Base-by-base conservation (phyloP, 2,113 vertebrate genomes). In the Catharus bicknelli region DNA sequence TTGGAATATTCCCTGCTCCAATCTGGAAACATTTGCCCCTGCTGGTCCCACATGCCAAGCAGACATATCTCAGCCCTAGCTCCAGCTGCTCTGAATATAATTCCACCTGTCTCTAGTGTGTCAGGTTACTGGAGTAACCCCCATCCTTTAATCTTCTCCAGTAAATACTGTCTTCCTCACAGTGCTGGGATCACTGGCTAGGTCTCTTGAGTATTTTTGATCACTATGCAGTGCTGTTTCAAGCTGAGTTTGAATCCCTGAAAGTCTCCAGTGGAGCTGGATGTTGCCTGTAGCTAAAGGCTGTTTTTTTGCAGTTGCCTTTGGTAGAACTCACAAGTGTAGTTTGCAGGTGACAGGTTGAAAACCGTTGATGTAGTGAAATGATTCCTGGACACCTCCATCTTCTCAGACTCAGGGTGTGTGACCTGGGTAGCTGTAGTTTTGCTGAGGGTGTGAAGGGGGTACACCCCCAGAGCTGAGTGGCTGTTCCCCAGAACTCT, bases 311-410 rank as follows among this genome's bases (percentile, higher is more conserved):
- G 29, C 29, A 22, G 32, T 76, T 88, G 42, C 50, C 75, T 85
- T 74, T 68, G n/a, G 40, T 78, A 16, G 54, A 87, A 29, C 42
- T 78, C 47, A 6, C 0, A 1, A 43, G 12, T 51, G 34, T 34
- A 42, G 19, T 73, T 82, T 57, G 66, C 14, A 85, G 75, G 6
- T 69, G 42, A 27, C 8, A 53, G 45, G 10, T 17, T 73, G 78
- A 57, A 59, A 81, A 48, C 9, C 0, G 0, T 1, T 27, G 38
- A 8, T 68, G 15, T 23, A 50, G 38, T 53, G 34, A 43, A 74
- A 12, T 40, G 63, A 32, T 70, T 54, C 43, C 63, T 74, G 82
- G 43, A 13, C 38, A 66, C 23, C 7, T 55, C 7, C 20, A 64
- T 45, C 57, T 36, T 68, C 40, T 36, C 48, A 82, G 26, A 47